These are phyloP conservation scores for Cyclina sinensis DNA, from an alignment of 1,140 invertebrate genomes.

Conservation along the genomic window DNA sequence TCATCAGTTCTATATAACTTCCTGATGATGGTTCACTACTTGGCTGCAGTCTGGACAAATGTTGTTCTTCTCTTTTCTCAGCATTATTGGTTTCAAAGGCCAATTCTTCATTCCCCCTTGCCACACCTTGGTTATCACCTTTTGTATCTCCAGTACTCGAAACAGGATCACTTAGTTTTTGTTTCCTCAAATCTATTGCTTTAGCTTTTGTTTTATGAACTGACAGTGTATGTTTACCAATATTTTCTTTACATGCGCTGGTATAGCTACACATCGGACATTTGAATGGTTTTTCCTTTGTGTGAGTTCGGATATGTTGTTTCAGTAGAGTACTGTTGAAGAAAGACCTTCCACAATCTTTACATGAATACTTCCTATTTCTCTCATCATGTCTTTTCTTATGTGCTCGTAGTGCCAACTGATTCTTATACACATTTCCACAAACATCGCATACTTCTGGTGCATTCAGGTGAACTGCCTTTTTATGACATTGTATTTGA, in stretches of 20 bases:
- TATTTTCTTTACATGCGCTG: constrained; percentile 2
- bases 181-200: constrained; percentile 17
- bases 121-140: not conserved
- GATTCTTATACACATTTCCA: constrained; percentile 15
- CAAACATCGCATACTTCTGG: constrained; percentile 34
- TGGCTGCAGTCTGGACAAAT: not conserved
- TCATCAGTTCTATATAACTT: constrained; percentile 34
- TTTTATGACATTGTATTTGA: constrained; percentile 1
- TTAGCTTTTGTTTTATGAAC: not conserved
- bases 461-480: constrained; percentile 10
- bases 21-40: not conserved
- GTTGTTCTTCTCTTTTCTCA: not conserved
- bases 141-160: not conserved
- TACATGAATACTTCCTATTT: constrained; percentile 8
- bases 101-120: not conserved
- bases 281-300: constrained; percentile 34
- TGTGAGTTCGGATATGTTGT: constrained; percentile 34
- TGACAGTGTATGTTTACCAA: not conserved
- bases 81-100: not conserved
- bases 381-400: constrained; percentile 28
- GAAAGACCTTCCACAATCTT: constrained; percentile 4
- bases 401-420: not conserved
- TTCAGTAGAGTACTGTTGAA: constrained; percentile 24
- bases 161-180: not conserved
- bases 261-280: constrained; percentile 39